Evolutionary conservation across 2,113 vertebrate species (phyloP), one percentile per base, ranked within the genome.

Genomic region (Meriones unguiculatus): DNA sequence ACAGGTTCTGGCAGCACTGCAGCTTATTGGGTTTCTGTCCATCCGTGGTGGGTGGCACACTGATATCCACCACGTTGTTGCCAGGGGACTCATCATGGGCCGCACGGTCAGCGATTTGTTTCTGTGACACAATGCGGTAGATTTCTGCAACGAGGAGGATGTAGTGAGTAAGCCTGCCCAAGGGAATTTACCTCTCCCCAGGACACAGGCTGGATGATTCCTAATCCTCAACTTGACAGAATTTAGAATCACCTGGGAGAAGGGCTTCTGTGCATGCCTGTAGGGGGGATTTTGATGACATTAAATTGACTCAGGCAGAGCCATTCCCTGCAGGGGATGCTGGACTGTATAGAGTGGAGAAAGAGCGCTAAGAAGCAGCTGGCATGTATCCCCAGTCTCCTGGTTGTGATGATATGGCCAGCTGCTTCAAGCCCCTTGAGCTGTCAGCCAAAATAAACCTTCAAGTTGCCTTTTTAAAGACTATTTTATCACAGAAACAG

Each of bases 21-120:
- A 99, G 99, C 98, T 99, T 99, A 99, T 97, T 99, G 97, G 99
- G 99, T 98, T 99, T 99, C 98, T 99, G 99, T 98, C 99, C 99
- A 0, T 99, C 99, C 13, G 99, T 99, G 97, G 99, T 99, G 54
- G 99, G 99, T 5, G 99, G 99, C 84, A 99, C 99, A 0, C 99
- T 99, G 98, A 99, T 99, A 98, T 99, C 99, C 18, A 99, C 99
- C 32, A 99, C 99, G 0, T 99, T 99, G 99, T 99, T 99, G 85
- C 99, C 99, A 0, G 99, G 99, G 97, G 99, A 99, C 93, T 99
- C 99, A 0, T 99, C 99, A 0, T 99, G 99, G 0, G 98, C 99
- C 8, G 99, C 99, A 69, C 99, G 98, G 97, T 99, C 99, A 0
- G 99, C 99, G 11, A 99, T 99, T 98, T 99, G 99, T 98, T 99